Evolutionary conservation across 2,888 invertebrate species (phyloP).

Genomic region (Leucania comma): DNA sequence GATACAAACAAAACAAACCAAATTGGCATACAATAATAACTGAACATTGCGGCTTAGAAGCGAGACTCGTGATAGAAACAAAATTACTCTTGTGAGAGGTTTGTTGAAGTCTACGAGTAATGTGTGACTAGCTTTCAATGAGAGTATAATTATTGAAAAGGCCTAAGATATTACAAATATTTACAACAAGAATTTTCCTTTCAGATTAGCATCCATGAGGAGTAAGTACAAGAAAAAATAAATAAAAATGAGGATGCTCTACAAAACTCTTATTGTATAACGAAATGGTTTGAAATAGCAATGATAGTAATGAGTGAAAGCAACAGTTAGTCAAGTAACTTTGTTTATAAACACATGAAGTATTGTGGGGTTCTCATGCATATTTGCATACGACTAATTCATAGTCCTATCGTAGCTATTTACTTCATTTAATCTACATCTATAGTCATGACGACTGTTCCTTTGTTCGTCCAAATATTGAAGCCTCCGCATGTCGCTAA

Average conservation of each 20-base stretch:
- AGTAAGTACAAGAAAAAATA: constrained; percentile 24
- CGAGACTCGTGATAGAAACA: constrained; percentile 72
- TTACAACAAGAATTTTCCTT: constrained; percentile 73
- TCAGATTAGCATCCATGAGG: constrained; percentile 54
- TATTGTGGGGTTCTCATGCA: constrained; percentile 88
- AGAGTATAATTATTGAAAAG: constrained; percentile 45
- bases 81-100: constrained; percentile 70
- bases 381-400: constrained; percentile 82
- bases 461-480: constrained; percentile 77
- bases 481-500: constrained; percentile 86
- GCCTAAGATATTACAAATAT: constrained; percentile 52
- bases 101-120: constrained; percentile 66
- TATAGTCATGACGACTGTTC: constrained; percentile 90
- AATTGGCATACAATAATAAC: constrained; percentile 71
- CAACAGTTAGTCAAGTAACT: constrained; percentile 88
- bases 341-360: constrained; percentile 91
- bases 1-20: constrained; percentile 69
- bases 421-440: constrained; percentile 80
- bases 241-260: constrained; percentile 62
- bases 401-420: constrained; percentile 78
- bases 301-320: constrained; percentile 78
- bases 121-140: constrained; percentile 66
- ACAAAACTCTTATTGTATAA: constrained; percentile 79
- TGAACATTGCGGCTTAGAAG: constrained; percentile 75
- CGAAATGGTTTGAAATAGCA: constrained; percentile 71